Percentiles rank a stretch among this genome's conserved stretches.
These are phyloP conservation scores for Propithecus deckenii DNA, from an alignment of 2,797 vertebrate genomes.

Conservation along the genomic window DNA sequence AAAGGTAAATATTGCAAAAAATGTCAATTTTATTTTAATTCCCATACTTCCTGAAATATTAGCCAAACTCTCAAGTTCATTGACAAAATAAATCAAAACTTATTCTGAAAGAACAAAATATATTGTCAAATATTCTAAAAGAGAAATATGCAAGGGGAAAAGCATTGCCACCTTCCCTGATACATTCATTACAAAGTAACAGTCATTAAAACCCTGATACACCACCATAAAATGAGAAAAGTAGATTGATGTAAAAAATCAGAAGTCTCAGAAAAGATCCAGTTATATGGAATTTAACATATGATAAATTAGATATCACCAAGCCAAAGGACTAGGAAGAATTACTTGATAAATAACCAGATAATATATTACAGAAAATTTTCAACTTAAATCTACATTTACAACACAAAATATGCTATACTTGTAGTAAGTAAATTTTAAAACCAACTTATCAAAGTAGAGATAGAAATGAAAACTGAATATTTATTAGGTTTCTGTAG, in stretches of 20 bases:
- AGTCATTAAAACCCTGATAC: not conserved
- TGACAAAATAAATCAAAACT: not conserved
- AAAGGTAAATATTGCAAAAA: not conserved
- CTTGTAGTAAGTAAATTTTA: not conserved
- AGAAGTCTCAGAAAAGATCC: not conserved
- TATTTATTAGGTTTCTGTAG: not conserved
- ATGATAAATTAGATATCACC: not conserved
- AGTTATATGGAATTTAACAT: not conserved
- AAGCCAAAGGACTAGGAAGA: not conserved
- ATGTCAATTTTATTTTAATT: not conserved
- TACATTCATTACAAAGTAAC: not conserved
- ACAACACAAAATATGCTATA: not conserved
- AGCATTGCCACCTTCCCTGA: not conserved
- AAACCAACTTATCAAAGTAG: constrained; percentile 33
- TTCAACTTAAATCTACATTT: not conserved
- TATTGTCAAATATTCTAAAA: not conserved
- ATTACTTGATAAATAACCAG: not conserved
- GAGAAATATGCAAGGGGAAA: not conserved
- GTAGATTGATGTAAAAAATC: not conserved
- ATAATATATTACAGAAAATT: not conserved
- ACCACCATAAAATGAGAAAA: constrained; percentile 18
- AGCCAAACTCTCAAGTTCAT: not conserved
- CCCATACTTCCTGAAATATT: not conserved
- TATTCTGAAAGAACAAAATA: not conserved
- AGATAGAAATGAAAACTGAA: not conserved